These are phyloP conservation scores for Lindbergichthys nudifrons DNA, from an alignment of 2,797 vertebrate genomes.

Conservation along the genomic window DNA sequence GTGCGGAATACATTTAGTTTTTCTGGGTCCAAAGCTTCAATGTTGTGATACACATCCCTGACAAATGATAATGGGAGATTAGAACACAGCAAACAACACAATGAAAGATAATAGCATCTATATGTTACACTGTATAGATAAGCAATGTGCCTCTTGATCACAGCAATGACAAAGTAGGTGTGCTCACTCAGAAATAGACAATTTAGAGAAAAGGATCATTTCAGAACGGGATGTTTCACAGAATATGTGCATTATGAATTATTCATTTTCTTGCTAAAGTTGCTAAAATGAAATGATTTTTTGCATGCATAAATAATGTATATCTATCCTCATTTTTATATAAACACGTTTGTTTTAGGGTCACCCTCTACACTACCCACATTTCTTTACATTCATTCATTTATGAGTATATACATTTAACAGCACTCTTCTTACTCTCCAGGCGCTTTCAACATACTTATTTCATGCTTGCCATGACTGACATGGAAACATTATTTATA, in stretches of 20 bases:
- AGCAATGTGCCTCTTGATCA: slow-evolving; percentile 3
- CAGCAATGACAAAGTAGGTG: not conserved
- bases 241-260: not conserved
- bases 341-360: not conserved
- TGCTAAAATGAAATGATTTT: not conserved
- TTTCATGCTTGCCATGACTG: not conserved
- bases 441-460: not conserved
- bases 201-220: not conserved
- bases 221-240: not conserved
- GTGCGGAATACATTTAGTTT: slow-evolving; percentile 95
- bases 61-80: slow-evolving; percentile 27
- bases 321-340: not conserved
- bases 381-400: not conserved
- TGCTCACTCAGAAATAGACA: not conserved
- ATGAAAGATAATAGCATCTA: not conserved
- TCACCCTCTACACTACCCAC: not conserved
- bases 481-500: slow-evolving; percentile 16
- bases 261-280: not conserved
- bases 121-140: not conserved
- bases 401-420: slow-evolving; percentile 11
- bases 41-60: slow-evolving; percentile 96
- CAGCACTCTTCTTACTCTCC: not conserved
- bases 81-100: slow-evolving; percentile 14
- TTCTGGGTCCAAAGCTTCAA: slow-evolving; percentile 95
- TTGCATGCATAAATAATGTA: not conserved